Evolutionary conservation across 2,797 vertebrate species (phyloP).

Genomic region (Pangasius macronema): DNA sequence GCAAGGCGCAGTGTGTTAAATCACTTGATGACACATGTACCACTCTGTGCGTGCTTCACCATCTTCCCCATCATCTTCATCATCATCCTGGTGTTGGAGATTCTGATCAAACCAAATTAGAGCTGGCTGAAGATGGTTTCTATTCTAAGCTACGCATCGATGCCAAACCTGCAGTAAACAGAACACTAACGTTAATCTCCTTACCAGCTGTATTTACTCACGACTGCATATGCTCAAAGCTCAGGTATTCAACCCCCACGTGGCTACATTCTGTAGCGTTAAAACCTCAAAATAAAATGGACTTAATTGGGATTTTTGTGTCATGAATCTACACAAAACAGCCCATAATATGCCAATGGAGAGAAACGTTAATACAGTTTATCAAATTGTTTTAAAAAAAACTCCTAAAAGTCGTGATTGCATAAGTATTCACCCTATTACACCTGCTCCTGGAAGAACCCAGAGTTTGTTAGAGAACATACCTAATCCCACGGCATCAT

Average conservation of each 20-base stretch:
- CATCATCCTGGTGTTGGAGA: background rate
- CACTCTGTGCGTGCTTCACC: background rate
- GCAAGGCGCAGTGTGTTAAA: background rate
- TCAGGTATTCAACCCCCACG: background rate
- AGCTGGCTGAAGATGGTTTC: background rate
- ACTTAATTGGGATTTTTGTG: background rate
- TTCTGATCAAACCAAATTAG: background rate
- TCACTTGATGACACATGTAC: background rate
- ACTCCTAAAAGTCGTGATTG: too few relatives aligned
- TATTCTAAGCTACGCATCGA: background rate
- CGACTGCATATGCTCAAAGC: background rate
- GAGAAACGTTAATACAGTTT: background rate
- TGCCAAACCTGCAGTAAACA: slow-evolving; percentile 14
- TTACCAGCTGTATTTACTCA: slow-evolving; percentile 8
- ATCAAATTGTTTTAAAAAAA: background rate
- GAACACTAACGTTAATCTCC: background rate
- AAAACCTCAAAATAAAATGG: background rate
- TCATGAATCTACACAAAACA: background rate
- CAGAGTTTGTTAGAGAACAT: background rate
- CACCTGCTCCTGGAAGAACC: background rate
- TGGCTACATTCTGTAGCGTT: background rate
- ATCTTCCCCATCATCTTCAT: background rate
- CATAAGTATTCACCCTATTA: too few relatives aligned
- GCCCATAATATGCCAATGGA: background rate
- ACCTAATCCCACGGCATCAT: too few relatives aligned